A percentile compares a stretch with the other conserved stretches of the same genome.
Evolutionary conservation across 2,888 invertebrate species (phyloP).

Genomic region (Drosophila acutilabella): DNA sequence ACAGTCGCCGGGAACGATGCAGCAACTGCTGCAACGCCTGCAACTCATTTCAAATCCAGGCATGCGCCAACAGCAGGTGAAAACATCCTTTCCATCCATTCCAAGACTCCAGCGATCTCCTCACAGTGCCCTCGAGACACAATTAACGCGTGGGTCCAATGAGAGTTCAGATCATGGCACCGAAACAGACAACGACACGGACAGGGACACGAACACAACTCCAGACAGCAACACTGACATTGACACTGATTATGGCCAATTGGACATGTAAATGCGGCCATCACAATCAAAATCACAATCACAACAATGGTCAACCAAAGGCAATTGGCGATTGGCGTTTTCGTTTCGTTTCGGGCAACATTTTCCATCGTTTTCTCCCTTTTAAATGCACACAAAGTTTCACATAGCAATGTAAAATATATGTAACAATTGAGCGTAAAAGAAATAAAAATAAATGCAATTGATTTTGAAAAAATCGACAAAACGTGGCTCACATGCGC

Average conservation of each 20-base stretch:
- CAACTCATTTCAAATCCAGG: conserved; percentile 60
- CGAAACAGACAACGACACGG: not conserved
- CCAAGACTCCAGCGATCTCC: conserved; percentile 38
- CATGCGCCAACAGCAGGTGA: conserved; percentile 72
- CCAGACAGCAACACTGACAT: conserved; percentile 8
- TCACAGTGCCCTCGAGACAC: conserved; percentile 66
- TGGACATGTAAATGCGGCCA: conserved; percentile 66
- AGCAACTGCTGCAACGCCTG: conserved; percentile 37
- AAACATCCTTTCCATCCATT: conserved; percentile 56
- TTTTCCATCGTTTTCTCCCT: conserved; percentile 37
- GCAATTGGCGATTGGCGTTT: conserved; percentile 39
- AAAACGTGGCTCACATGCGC: conserved; percentile 40
- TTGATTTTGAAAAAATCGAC: conserved; percentile 72
- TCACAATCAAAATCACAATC: conserved; percentile 8
- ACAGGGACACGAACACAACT: conserved; percentile 20
- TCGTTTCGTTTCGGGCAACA: conserved; percentile 30
- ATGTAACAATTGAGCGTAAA: conserved; percentile 12
- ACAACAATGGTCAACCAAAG: conserved; percentile 4
- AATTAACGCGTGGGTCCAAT: conserved; percentile 70
- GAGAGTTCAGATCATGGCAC: conserved; percentile 30
- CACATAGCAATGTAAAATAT: conserved; percentile 38
- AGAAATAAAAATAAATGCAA: conserved; percentile 65
- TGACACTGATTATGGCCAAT: conserved; percentile 66
- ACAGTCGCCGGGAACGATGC: conserved; percentile 24
- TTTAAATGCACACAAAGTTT: conserved; percentile 39